Conservation (phyloP, 1,140 invertebrate genomes). For the Euwallacea fornicatus region DNA sequence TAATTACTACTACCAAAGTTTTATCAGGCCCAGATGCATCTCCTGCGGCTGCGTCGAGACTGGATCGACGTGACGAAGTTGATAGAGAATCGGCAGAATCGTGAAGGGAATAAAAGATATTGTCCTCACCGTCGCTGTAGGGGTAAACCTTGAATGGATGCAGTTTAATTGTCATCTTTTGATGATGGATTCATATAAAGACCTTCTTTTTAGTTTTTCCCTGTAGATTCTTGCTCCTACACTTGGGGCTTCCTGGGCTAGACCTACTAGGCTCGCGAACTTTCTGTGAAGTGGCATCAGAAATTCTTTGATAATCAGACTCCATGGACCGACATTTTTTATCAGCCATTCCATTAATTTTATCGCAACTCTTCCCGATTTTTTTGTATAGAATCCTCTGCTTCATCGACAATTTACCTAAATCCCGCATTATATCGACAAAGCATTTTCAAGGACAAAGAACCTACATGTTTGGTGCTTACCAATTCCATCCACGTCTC, state of each 20-base stretch:
- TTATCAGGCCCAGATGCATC: constrained; percentile 50
- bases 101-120: constrained; percentile 57
- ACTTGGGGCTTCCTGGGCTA: constrained; percentile 50
- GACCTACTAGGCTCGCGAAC: constrained; percentile 51
- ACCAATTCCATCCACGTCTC: constrained; percentile 45
- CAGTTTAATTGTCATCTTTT: background rate
- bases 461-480: constrained; percentile 21
- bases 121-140: constrained; percentile 64
- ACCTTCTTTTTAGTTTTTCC: constrained; percentile 42
- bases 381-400: constrained; percentile 51
- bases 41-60: constrained; percentile 49
- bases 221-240: constrained; percentile 48
- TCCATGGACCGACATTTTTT: constrained; percentile 51
- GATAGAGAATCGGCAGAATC: constrained; percentile 51
- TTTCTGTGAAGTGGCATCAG: constrained; percentile 61
- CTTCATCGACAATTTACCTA: constrained; percentile 44
- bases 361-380: constrained; percentile 53
- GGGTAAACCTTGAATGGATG: constrained; percentile 57
- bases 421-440: background rate
- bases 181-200: background rate
- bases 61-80: constrained; percentile 54
- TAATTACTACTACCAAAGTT: constrained; percentile 53
- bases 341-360: constrained; percentile 47
- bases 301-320: constrained; percentile 65
- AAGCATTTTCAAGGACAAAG: background rate